A percentile compares a stretch with the other conserved stretches of the same genome.
Evolutionary conservation across 2,797 vertebrate genomes (phyloP).

Genomic region (Phalloptychus januarius): DNA sequence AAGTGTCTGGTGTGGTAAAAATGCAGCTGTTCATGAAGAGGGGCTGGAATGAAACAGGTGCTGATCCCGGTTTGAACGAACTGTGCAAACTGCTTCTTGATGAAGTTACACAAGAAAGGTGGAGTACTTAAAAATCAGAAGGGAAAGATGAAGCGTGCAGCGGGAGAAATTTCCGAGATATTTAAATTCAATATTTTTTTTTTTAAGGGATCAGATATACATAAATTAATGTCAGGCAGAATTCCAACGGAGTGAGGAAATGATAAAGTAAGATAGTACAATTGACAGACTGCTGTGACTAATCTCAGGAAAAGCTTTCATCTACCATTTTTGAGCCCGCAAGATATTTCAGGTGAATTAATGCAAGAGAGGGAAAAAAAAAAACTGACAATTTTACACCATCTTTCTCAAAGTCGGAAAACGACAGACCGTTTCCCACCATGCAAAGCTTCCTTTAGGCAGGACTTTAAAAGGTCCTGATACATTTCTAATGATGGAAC

Average conservation of each 20-base stretch:
- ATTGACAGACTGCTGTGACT: constrained; percentile 51
- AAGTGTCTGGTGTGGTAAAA: not conserved
- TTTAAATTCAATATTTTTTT: constrained; percentile 50
- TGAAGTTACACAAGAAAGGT: constrained; percentile 10
- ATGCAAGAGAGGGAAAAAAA: constrained; percentile 1
- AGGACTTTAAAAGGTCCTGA: not conserved
- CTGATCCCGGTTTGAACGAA: constrained; percentile 7
- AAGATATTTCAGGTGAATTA: constrained; percentile 52
- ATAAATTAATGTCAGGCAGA: constrained; percentile 42
- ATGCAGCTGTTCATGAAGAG: not conserved
- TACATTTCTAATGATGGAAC: constrained; percentile 8
- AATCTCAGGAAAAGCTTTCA: constrained; percentile 57
- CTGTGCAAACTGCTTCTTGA: constrained; percentile 4
- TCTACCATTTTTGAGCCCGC: constrained; percentile 45
- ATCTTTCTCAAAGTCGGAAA: constrained; percentile 8
- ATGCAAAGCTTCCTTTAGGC: constrained; percentile 11
- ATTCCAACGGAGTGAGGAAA: constrained; percentile 37
- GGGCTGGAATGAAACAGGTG: not conserved
- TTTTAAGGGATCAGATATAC: constrained; percentile 38
- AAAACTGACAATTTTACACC: constrained; percentile 11
- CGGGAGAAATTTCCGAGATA: constrained; percentile 29
- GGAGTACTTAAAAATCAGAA: not conserved
- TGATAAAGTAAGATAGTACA: constrained; percentile 46
- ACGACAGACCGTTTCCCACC: constrained; percentile 12
- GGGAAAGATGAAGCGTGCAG: not conserved